Percentiles rank a stretch among this genome's conserved stretches.
Evolutionary conservation across 2,888 invertebrate species (phyloP).

Genomic region (Hydriomena furcata): DNA sequence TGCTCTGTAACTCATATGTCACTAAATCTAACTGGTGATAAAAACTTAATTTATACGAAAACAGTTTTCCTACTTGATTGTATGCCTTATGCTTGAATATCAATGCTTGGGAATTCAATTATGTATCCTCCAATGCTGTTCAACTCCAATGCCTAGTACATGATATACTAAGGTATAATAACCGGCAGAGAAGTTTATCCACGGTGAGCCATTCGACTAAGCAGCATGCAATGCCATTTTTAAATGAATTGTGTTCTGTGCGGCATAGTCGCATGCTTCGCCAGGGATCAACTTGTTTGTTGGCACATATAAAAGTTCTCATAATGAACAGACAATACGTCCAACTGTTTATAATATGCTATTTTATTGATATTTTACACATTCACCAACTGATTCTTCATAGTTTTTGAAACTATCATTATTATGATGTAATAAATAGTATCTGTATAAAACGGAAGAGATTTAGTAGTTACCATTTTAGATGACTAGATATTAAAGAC

Average conservation of each 20-base stretch:
- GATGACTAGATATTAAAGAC: too few species aligned
- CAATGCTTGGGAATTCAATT: constrained; percentile 4
- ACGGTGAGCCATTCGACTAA: too few species aligned
- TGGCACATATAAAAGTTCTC: too few species aligned
- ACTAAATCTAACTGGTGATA: constrained; percentile 14
- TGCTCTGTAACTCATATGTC: constrained; percentile 13
- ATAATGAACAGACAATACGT: background rate
- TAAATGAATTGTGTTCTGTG: too few species aligned
- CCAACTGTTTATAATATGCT: background rate
- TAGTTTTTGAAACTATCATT: constrained; percentile 1
- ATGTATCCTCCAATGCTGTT: constrained; percentile 8
- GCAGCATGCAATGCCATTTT: too few species aligned
- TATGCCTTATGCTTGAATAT: constrained; percentile 4
- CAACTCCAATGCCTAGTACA: background rate
- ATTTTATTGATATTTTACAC: background rate
- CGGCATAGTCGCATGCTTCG: too few species aligned
- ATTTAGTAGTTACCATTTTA: too few species aligned
- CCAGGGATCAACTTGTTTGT: too few species aligned
- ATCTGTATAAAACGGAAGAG: too few species aligned
- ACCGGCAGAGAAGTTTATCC: too few species aligned
- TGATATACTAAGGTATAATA: background rate
- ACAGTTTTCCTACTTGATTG: constrained; percentile 4
- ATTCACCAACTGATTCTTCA: background rate
- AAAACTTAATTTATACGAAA: constrained; percentile 8
- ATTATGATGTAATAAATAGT: background rate